Evolutionary conservation across 2,888 invertebrate genomes (phyloP).

Genomic region (Philereme vetulata): DNA sequence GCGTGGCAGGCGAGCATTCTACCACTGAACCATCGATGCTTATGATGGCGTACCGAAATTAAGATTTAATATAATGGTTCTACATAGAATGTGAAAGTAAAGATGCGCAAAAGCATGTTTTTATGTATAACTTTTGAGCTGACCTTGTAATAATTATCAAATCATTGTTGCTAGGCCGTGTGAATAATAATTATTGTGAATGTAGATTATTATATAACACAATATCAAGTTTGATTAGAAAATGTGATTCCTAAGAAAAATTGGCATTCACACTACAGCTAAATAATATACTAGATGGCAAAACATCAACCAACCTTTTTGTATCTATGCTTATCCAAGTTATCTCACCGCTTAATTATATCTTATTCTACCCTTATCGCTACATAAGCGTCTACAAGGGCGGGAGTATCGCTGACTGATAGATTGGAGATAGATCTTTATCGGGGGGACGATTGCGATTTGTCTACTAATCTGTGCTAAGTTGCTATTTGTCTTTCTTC

Average conservation of each 20-base stretch:
- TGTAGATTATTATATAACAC: neutral
- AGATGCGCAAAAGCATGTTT: neutral
- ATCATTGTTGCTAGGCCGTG: neutral
- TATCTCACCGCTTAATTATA: slow-evolving; percentile 13
- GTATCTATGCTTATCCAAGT: neutral
- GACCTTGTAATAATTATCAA: neutral
- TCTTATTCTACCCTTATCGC: slow-evolving; percentile 32
- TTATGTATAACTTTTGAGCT: neutral
- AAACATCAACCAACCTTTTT: too few relatives aligned
- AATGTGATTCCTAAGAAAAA: too few relatives aligned
- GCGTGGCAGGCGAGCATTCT: slow-evolving; percentile 85
- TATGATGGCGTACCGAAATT: neutral
- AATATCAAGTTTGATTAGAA: neutral
- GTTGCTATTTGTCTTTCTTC: slow-evolving; percentile 49
- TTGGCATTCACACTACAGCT: too few relatives aligned
- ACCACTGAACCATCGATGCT: slow-evolving; percentile 85
- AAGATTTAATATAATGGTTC: neutral
- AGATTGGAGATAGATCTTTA: slow-evolving; percentile 46
- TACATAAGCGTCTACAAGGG: slow-evolving; percentile 33
- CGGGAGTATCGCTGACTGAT: slow-evolving; percentile 38
- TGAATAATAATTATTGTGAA: neutral
- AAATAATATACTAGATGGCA: too few relatives aligned
- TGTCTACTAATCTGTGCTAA: slow-evolving; percentile 55
- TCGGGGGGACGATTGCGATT: slow-evolving; percentile 55
- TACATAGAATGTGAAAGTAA: neutral